Base-by-base conservation (phyloP, 2,797 vertebrate genomes). In the Diceros bicornis region DNA sequence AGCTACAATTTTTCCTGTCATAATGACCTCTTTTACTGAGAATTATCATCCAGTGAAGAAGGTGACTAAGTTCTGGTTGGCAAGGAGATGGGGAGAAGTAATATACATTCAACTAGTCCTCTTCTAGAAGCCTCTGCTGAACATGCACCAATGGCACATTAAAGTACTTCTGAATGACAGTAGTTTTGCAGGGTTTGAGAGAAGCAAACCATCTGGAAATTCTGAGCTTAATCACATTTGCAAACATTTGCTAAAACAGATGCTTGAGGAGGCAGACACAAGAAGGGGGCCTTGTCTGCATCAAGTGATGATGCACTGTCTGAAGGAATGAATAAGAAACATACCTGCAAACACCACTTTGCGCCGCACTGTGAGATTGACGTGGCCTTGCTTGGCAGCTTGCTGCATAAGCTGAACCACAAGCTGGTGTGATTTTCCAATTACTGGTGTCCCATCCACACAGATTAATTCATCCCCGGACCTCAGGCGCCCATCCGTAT, bases 361-460 rank as follows among this genome's bases (percentile, higher is more conserved):
- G 97, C 99, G 99, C 92, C 99, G 99, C 97, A 99, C 99, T 0
- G 99, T 99, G 98, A 99, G 99, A 98, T 99, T 99, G 98, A 99
- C 99, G 0, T 99, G 99, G 71, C 99, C 99, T 98, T 99, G 99
- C 91, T 99, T 99, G 98, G 99, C 99, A 0, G 99, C 99, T 98
- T 99, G 99, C 97, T 99, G 99, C 99, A 99, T 99, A 96, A 99
- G 99, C 92, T 99, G 99, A 96, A 99, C 99, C 82, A 99, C 99
- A 94, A 99, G 99, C 97, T 99, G 99, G 98, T 99, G 99, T 2
- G 99, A 99, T 96, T 99, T 99, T 32, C 99, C 99, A 69, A 99
- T 99, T 88, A 99, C 99, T 0, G 99, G 99, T 0, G 99, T 99
- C 91, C 99, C 99, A 91, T 99, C 99, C 98, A 99, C 99, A 0